Conservation (phyloP, 2,888 invertebrate genomes). For the Sphaeridia pumilis region DNA sequence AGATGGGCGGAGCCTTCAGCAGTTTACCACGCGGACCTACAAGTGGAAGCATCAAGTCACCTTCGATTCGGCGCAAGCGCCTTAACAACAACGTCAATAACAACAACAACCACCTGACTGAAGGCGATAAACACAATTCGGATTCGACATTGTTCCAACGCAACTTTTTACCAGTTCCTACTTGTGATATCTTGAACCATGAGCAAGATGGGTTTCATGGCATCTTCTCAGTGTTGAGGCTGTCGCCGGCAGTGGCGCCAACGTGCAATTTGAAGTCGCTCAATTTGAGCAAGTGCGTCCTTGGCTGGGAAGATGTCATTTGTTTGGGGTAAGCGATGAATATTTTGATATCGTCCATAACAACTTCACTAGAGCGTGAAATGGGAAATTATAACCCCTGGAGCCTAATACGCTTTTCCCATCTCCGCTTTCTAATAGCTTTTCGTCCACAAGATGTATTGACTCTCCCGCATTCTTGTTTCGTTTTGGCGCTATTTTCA, state of each 20-base stretch:
- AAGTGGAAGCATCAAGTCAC: conserved; percentile 30
- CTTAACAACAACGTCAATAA: too few relatives aligned
- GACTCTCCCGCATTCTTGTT: too few relatives aligned
- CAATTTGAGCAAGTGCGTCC: conserved; percentile 48
- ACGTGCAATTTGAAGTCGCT: conserved; percentile 45
- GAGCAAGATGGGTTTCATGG: conserved; percentile 42
- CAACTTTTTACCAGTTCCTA: conserved; percentile 45
- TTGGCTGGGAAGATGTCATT: conserved; percentile 46
- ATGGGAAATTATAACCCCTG: not conserved
- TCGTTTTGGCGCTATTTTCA: too few relatives aligned
- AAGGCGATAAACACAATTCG: conserved; percentile 45
- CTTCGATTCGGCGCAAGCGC: conserved; percentile 30
- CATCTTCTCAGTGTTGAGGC: conserved; percentile 43
- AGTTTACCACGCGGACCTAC: conserved; percentile 24
- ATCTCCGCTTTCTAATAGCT: too few relatives aligned
- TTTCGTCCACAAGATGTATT: too few relatives aligned
- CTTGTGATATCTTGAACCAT: conserved; percentile 41
- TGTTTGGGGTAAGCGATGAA: conserved; percentile 41
- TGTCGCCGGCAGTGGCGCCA: conserved; percentile 38
- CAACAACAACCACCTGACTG: conserved; percentile 41
- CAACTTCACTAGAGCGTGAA: not conserved
- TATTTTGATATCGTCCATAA: not conserved
- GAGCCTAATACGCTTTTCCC: not conserved
- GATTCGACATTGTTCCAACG: conserved; percentile 47
- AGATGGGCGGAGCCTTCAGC: conserved; percentile 18